These are phyloP conservation scores for Macquaria ambigua DNA, from an alignment of 2,113 vertebrate genomes.

Conservation along the genomic window DNA sequence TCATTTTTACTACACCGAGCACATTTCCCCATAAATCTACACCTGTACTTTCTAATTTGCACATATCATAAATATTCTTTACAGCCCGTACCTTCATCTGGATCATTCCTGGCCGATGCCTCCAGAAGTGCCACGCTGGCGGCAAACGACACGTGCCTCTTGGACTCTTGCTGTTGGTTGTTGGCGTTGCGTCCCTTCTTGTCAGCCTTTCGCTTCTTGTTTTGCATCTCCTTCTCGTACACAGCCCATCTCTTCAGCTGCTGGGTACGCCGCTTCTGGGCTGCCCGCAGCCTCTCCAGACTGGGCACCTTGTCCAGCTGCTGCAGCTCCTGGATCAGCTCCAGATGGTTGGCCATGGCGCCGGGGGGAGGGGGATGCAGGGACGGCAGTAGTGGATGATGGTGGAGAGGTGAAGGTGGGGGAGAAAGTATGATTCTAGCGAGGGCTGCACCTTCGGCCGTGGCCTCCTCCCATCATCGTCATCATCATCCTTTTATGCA, in stretches of 20 bases:
- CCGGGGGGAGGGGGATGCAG: background rate
- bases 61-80: constrained; percentile 1
- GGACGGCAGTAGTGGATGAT: constrained; percentile 23
- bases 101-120: constrained; percentile 93
- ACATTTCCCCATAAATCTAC: background rate
- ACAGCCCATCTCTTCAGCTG: constrained; percentile 97
- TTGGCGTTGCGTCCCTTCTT: constrained; percentile 84
- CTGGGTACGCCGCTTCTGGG: constrained; percentile 95
- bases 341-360: constrained; percentile 93
- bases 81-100: constrained; percentile 91
- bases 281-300: constrained; percentile 92
- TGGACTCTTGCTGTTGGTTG: constrained; percentile 56
- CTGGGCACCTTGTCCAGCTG: constrained; percentile 97
- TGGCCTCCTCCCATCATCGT: constrained; percentile 68
- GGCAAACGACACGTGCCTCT: constrained; percentile 93
- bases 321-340: constrained; percentile 95
- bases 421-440: constrained; percentile 43
- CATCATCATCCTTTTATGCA: constrained; percentile 55
- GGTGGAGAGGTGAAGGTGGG: background rate
- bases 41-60: constrained; percentile 4
- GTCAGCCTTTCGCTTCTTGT: constrained; percentile 92
- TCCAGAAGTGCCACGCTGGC: constrained; percentile 94
- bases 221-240: constrained; percentile 97
- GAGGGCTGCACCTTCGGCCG: constrained; percentile 72
- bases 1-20: background rate